Base-by-base conservation (phyloP, 2,113 vertebrate species). In the Speoplatyrhinus poulsoni region DNA sequence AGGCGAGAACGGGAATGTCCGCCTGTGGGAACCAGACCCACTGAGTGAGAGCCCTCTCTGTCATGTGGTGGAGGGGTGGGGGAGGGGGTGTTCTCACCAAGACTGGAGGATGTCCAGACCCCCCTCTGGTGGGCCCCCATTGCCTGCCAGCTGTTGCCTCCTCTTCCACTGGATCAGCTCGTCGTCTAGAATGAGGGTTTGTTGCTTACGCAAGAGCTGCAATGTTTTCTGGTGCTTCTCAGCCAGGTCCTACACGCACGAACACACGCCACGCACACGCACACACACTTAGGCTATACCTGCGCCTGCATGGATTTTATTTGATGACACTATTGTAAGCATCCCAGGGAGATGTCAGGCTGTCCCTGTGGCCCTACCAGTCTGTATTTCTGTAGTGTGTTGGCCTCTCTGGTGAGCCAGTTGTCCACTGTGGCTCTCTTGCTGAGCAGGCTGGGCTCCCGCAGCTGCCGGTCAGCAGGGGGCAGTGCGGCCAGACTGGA, bases 131-230 rank as follows among this genome's bases (percentile, higher is more conserved):
- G 96, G 96, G 0, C 96, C 97, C 11, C 97, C 96, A 0, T 99
- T 98, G 69, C 97, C 97, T 0, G 97, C 96, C 82, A 98, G 93
- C 92, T 99, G 97, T 85, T 99, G 97, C 78, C 97, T 90, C 75
- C 97, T 93, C 91, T 98, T 98, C 97, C 95, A 96, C 90, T 98
- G 97, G 85, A 98, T 98, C 90, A 99, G 90, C 79, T 99, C 96
- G 0, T 98, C 97, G 0, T 98, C 97, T 87, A 98, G 92, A 73
- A 99, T 98, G 87, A 97, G 91, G 0, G 96, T 98, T 90, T 98
- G 96, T 82, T 98, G 96, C 88, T 98, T 98, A 72, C 95, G 93
- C 82, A 99, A 92, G 90, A 98, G 91, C 90, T 96, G 94, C 91
- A 98, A 89, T 19, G 95, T 98, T 90, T 98, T 97, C 90, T 98